These are phyloP conservation scores for Zoanthus gigantus DNA, from an alignment of 92 coral and sea anemone genomes.

Conservation along the genomic window DNA sequence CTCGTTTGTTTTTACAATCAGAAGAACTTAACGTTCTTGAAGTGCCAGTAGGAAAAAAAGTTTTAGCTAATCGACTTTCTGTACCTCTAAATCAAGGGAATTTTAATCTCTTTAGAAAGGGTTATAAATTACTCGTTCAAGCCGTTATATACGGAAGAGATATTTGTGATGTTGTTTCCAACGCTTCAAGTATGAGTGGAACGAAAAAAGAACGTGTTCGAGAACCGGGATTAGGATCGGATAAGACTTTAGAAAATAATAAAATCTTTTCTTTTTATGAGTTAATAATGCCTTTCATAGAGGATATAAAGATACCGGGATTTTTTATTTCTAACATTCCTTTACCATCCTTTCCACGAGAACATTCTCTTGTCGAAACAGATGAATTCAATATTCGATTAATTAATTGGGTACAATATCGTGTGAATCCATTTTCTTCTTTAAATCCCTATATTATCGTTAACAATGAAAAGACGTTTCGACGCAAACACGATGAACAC, in stretches of 20 bases:
- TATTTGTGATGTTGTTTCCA: background rate
- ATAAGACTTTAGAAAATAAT: background rate
- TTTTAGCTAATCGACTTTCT: background rate
- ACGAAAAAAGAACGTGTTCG: background rate
- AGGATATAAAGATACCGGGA: background rate
- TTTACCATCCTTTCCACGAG: background rate
- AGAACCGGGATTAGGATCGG: background rate
- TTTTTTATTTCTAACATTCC: background rate
- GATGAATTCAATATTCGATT: too few relatives aligned
- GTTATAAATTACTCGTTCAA: background rate
- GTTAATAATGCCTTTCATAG: background rate
- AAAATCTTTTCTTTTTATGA: background rate
- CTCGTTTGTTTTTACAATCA: background rate
- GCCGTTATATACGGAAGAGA: background rate
- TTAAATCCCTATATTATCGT: too few relatives aligned
- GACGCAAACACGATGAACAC: too few relatives aligned
- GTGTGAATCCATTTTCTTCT: background rate
- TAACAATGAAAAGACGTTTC: too few relatives aligned
- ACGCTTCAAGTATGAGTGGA: background rate
- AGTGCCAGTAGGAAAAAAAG: background rate
- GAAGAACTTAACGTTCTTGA: background rate
- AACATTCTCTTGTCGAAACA: background rate
- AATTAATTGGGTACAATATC: background rate
- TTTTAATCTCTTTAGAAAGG: background rate
- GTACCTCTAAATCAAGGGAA: background rate